Conservation (phyloP, 2,113 vertebrate genomes). For the Lampris megalopsis region DNA sequence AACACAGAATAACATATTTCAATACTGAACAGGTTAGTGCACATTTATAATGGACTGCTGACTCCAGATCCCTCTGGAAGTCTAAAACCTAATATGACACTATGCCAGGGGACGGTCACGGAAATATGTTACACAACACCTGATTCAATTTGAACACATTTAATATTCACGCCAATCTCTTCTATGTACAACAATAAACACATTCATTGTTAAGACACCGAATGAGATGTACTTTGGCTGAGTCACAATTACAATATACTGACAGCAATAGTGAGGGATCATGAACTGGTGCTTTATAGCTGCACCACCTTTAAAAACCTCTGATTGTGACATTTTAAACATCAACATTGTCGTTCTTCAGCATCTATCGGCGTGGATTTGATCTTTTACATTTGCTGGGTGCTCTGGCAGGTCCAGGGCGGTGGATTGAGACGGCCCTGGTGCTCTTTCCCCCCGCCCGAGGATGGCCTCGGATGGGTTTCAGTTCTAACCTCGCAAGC, state of each 20-base stretch:
- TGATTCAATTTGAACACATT: not conserved
- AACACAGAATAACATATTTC: not conserved
- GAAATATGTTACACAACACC: constrained; percentile 21
- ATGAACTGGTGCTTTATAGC: not conserved
- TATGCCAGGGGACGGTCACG: constrained; percentile 18
- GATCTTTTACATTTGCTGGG: too few species aligned
- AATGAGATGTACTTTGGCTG: constrained; percentile 43
- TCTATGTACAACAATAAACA: constrained; percentile 30
- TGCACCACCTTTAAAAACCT: not conserved
- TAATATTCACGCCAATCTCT: not conserved
- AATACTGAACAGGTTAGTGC: constrained; percentile 23
- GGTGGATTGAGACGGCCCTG: too few species aligned
- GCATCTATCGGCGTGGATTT: not conserved
- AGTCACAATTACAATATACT: constrained; percentile 19
- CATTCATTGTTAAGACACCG: constrained; percentile 52
- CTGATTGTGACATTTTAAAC: not conserved
- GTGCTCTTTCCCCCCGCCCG: too few species aligned
- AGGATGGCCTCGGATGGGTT: too few species aligned
- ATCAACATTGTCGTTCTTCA: not conserved
- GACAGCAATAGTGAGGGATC: constrained; percentile 10
- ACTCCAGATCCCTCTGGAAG: constrained; percentile 6
- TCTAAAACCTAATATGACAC: not conserved
- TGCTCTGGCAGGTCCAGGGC: too few species aligned
- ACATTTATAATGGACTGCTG: constrained; percentile 3
- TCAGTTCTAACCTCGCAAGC: too few species aligned